These are phyloP conservation scores for Macaria notata DNA, from an alignment of 2,888 invertebrate species.

Conservation along the genomic window DNA sequence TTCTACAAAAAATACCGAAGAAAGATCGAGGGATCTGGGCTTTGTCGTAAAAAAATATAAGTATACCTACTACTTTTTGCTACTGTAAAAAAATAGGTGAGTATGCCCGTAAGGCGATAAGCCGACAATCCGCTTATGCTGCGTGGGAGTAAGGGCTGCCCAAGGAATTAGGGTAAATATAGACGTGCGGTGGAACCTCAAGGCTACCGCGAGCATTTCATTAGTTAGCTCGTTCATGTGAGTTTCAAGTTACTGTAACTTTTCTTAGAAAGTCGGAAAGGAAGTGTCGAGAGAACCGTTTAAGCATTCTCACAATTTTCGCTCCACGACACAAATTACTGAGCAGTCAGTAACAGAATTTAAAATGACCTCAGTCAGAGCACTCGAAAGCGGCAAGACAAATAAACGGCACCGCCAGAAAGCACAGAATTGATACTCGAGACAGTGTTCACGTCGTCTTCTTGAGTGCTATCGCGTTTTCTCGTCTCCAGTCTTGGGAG, in stretches of 20 bases:
- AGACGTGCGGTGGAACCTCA: slow-evolving; percentile 53
- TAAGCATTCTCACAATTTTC: too few relatives aligned
- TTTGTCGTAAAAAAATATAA: slow-evolving; percentile 59
- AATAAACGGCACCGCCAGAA: slow-evolving; percentile 36
- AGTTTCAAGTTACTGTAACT: too few relatives aligned
- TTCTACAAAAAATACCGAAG: slow-evolving; percentile 71
- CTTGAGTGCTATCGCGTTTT: slow-evolving; percentile 59
- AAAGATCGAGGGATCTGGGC: slow-evolving; percentile 72
- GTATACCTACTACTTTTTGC: slow-evolving; percentile 67
- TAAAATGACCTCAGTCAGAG: slow-evolving; percentile 18
- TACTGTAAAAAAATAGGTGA: slow-evolving; percentile 72
- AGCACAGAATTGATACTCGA: slow-evolving; percentile 48
- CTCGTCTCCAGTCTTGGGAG: slow-evolving; percentile 53
- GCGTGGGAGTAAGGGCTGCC: slow-evolving; percentile 55
- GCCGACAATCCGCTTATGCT: slow-evolving; percentile 76
- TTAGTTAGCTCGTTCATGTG: slow-evolving; percentile 8
- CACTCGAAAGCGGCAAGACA: slow-evolving; percentile 26
- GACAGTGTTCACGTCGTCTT: slow-evolving; percentile 49
- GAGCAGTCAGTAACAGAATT: slow-evolving; percentile 16
- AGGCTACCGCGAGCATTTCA: slow-evolving; percentile 28
- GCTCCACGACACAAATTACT: slow-evolving; percentile 1
- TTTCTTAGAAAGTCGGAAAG: too few relatives aligned
- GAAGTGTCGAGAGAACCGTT: too few relatives aligned
- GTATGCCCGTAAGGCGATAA: slow-evolving; percentile 70
- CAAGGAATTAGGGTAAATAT: slow-evolving; percentile 72